Evolutionary conservation across 2,888 invertebrate genomes (phyloP).

Genomic region (Serripes groenlandicus): DNA sequence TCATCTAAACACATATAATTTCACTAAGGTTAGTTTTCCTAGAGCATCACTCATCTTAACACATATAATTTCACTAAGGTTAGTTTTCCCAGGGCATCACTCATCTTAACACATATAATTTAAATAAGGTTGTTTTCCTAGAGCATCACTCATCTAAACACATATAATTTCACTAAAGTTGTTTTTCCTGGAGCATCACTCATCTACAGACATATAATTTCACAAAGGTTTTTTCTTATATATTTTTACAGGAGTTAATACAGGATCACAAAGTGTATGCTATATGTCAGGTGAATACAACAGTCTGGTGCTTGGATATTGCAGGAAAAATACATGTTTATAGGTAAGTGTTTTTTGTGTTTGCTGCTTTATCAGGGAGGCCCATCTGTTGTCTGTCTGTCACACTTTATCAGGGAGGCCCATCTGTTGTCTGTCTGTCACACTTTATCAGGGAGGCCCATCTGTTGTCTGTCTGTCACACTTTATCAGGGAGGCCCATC

Average conservation of each 20-base stretch:
- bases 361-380: neutral
- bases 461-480: neutral
- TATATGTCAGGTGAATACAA: conserved; percentile 91
- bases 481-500: neutral
- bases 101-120: no score
- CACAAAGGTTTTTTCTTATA: no score
- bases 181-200: no score
- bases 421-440: neutral
- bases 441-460: neutral
- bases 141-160: no score
- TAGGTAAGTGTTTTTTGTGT: neutral
- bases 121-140: no score
- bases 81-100: no score
- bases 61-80: no score
- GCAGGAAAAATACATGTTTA: conserved; percentile 91
- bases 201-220: no score
- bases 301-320: conserved; percentile 96
- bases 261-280: conserved; percentile 78
- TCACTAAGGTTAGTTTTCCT: no score
- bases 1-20: no score
- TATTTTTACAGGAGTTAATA: conserved; percentile 37
- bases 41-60: no score
- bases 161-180: no score
- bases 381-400: neutral
- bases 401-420: neutral